Conservation (phyloP, 1,140 invertebrate genomes). For the Drosophila truncata region DNA sequence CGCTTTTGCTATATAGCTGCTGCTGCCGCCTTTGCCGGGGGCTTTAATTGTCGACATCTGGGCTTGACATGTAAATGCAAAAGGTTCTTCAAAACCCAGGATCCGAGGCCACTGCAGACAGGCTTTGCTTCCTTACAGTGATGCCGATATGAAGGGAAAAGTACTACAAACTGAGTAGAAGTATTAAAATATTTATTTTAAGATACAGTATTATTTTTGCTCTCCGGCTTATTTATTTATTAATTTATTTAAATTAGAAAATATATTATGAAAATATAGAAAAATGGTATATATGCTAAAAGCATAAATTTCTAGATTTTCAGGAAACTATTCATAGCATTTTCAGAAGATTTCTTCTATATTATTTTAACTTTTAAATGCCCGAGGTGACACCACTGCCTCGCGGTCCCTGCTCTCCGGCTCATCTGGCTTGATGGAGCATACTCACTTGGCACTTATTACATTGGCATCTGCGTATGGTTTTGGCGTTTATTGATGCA, state of each 20-base stretch:
- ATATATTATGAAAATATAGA: not conserved
- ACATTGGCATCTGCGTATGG: conserved; percentile 80
- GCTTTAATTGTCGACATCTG: conserved; percentile 81
- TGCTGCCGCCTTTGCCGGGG: conserved; percentile 26
- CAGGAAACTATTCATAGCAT: too few relatives aligned
- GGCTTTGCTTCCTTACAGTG: conserved; percentile 15
- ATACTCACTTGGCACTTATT: conserved; percentile 80
- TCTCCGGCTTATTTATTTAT: not conserved
- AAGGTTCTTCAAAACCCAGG: conserved; percentile 63
- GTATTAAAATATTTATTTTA: too few relatives aligned
- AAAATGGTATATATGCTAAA: not conserved
- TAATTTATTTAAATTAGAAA: not conserved
- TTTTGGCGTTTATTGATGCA: conserved; percentile 84
- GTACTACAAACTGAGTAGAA: not conserved
- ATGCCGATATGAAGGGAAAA: not conserved
- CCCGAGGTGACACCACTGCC: not conserved
- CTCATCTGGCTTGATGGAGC: conserved; percentile 66
- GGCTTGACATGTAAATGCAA: conserved; percentile 75
- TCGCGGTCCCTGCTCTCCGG: not conserved
- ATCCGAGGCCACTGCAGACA: conserved; percentile 16
- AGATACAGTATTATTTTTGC: not conserved
- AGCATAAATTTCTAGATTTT: not conserved
- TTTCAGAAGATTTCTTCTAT: not conserved
- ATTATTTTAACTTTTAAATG: not conserved
- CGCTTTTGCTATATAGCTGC: conserved; percentile 25